phyloP scores from a whole-genome alignment of 2,888 invertebrate genomes.

The Desoria tigrina region DNA sequence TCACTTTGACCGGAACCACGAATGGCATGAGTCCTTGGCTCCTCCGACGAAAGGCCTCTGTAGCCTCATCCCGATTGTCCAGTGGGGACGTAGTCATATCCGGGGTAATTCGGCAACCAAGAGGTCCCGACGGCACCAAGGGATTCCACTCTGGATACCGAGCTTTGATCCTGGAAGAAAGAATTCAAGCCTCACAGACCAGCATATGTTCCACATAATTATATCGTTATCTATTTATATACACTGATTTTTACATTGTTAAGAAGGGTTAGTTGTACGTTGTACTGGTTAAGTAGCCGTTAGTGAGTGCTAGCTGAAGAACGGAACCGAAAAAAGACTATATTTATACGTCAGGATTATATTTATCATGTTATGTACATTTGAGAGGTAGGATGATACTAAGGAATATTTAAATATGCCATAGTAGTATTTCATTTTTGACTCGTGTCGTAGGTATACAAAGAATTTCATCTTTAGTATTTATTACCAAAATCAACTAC shows the following conservation, averaged over 20 bases:
- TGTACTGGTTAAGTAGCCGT: neutral
- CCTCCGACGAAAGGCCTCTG: slow-evolving; percentile 44
- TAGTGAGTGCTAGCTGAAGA: neutral
- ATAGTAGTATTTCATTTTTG: too few relatives aligned
- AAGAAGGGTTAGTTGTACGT: too few relatives aligned
- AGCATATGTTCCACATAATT: too few relatives aligned
- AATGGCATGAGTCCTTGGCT: slow-evolving; percentile 51
- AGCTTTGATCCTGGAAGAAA: slow-evolving; percentile 43
- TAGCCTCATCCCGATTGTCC: slow-evolving; percentile 46
- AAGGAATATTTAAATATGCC: too few relatives aligned
- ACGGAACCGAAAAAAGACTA: slow-evolving; percentile 5
- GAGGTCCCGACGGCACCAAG: slow-evolving; percentile 69
- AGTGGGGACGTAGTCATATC: slow-evolving; percentile 43
- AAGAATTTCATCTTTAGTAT: slow-evolving; percentile 8
- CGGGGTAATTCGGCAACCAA: slow-evolving; percentile 75
- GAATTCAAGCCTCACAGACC: slow-evolving; percentile 25
- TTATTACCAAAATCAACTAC: slow-evolving; percentile 10
- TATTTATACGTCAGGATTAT: slow-evolving; percentile 16
- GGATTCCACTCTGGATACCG: slow-evolving; percentile 45
- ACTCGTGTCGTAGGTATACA: too few relatives aligned
- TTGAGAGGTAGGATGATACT: neutral
- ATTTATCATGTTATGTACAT: neutral
- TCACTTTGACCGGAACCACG: slow-evolving; percentile 27
- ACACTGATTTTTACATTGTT: neutral
- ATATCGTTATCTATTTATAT: slow-evolving; percentile 27